Evolutionary conservation across 2,113 vertebrate species (phyloP), one percentile per base, ranked within the genome.

Genomic region (Neolamprologus cancellatus): DNA sequence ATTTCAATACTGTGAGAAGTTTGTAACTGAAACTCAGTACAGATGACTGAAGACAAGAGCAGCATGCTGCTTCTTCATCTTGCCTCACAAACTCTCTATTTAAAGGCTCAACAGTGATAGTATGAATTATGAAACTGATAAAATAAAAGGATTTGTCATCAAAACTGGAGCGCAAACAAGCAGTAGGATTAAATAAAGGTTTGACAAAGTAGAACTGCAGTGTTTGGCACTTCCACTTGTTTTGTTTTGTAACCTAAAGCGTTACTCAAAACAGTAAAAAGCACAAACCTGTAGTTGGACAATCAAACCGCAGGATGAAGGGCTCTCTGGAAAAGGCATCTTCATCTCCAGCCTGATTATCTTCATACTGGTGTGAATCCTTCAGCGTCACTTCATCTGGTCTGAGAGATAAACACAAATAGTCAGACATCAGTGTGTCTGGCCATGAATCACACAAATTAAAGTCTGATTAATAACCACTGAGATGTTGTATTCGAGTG

Each of bases 301-400:
- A 93, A 9, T 34, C 20, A 79, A 93, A 94, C 30, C 57, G 92
- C 71, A 95, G 61, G 48, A 92, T 79, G 59, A 93, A 95, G 5
- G 94, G 94, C 83, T 96, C 94, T 71, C 95, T 87, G 34, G 92
- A 78, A 4, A 96, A 95, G 17, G 83, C 91, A 44, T 95, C 94
- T 71, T 91, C 85, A 18, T 95, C 94, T 54, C 93, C 95, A 6
- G 1, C 2, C 36, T 95, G 92, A 55, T 92, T 59, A 1, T 95
- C 94, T 25, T 92, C 86, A 76, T 95, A 95, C 88, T 95, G 94
- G 53, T 91, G 57, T 17, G 4, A 2, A 0, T 17, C 84, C 14
- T 3, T 34, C 46, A 94, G 48, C 0, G 23, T 76, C 69, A 94
- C 90, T 3, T 93, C 66, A n/a, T 92, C 69, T 25, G 78, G 13